Base-by-base conservation (phyloP, 2,113 vertebrate genomes). In the Amphilophus citrinellus region DNA sequence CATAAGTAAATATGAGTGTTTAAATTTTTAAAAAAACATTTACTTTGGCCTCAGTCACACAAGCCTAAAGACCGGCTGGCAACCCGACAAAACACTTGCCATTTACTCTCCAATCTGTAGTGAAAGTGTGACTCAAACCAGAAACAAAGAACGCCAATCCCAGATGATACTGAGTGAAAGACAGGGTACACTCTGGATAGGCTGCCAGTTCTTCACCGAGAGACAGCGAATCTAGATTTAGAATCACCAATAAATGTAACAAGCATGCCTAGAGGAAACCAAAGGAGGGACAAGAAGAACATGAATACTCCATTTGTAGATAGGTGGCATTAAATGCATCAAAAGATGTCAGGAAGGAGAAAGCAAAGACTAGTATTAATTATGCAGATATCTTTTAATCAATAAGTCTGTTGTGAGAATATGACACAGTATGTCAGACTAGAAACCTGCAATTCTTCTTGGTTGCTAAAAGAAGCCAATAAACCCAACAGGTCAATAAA, bases 401-500 rank as follows among this genome's bases (percentile, higher is more conserved):
- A 37, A 57, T 30, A 20, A 50, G 50, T 35, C n/a, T 76, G 20
- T n/a, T 68, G 22, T 22, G 10, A 35, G 44, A 66, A 75, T 83
- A 47, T 39, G 35, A 50, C 1, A n/a, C 13, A 30, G 5, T 18
- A 35, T 60, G n/a, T 17, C 68, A 20, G 76, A 53, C 57, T 47
- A 8, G 3, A 65, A 22, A 9, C 7, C 14, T 65, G 18, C 6
- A 22, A 15, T 62, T 76, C 65, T 4, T 44, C 20, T 27, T 17
- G 13, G 76, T 47, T 47, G 20, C 20, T 24, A 10, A 61, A 76
- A 59, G 47, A 57, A 57, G 42, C 76, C 71, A 75, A 56, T 73
- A 68, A 76, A 65, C 58, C 7, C n/a, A 57, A 76, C 5, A 14
- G 27, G 6, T 77, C 80, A 84, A 44, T 85, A 61, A 80, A 58